phyloP scores from a whole-genome alignment of 2,113 vertebrate genomes.

The Gallinago paraguaiae region DNA sequence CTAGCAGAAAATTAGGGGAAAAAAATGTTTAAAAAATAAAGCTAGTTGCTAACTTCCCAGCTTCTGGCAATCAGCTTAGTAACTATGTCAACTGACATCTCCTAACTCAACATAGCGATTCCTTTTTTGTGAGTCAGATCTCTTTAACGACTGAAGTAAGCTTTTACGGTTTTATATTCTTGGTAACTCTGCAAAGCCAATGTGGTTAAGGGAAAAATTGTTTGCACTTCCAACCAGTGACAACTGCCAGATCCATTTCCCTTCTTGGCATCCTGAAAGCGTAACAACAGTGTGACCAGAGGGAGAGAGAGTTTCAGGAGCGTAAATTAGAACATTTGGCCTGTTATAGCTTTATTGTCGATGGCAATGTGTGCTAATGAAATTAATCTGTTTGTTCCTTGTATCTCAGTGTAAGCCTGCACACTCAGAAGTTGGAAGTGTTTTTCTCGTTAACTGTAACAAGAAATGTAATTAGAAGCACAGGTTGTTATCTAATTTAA shows the following conservation, averaged over 20 bases:
- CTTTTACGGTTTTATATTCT: neutral
- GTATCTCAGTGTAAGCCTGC: slow-evolving; percentile 5
- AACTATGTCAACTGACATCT: slow-evolving; percentile 10
- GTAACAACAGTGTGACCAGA: neutral
- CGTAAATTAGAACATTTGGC: slow-evolving; percentile 30
- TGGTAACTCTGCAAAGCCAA: neutral
- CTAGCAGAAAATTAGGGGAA: neutral
- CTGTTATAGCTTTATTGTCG: slow-evolving; percentile 22
- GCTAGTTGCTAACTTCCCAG: neutral
- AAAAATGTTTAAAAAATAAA: neutral
- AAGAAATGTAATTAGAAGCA: slow-evolving; percentile 9
- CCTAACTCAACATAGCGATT: neutral
- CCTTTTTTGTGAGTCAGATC: slow-evolving; percentile 15
- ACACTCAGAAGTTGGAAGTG: neutral
- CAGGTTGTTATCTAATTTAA: neutral
- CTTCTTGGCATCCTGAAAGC: slow-evolving; percentile 29
- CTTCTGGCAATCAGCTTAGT: neutral
- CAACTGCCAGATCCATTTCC: slow-evolving; percentile 52
- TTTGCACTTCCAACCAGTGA: slow-evolving; percentile 19
- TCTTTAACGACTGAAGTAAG: neutral
- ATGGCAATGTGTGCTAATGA: slow-evolving; percentile 20
- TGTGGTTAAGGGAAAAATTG: neutral
- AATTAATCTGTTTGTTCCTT: slow-evolving; percentile 44
- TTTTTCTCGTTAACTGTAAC: slow-evolving; percentile 28
- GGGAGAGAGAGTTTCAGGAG: slow-evolving; percentile 20